Base-by-base conservation (phyloP, 2,113 vertebrate genomes). In the Spea bombifrons region DNA sequence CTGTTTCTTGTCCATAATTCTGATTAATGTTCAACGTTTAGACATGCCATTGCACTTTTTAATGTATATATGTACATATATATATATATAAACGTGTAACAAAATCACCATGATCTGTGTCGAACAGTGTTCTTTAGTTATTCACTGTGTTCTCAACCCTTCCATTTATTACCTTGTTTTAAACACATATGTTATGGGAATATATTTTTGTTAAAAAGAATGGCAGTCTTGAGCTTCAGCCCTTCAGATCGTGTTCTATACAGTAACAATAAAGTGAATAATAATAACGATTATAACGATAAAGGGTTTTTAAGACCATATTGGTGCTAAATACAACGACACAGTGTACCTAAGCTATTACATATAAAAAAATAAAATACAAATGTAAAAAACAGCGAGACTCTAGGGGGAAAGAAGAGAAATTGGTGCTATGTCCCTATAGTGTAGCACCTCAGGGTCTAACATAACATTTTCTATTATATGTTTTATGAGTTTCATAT, bases 381-480 rank as follows among this genome's bases (percentile, higher is more conserved):
- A 61, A 61, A 61, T 61, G 57, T 13, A 4, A 61, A 30, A 15
- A 8, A 61, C 15, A 12, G 13, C 57, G 15, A 13, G 9, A 8
- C 57, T 5, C 15, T 61, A 61, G 15, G 57, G 15, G 57, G 9
- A 52, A 10, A 10, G 50, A 52, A 52, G 6, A 6, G 9, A 52
- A 52, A 87, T 88, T 90, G 91, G 91, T 93, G 91, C 91, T 93
- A 92, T 91, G 89, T 90, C 85, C 89, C 81, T 89, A 87, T 85
- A 88, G 88, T 91, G 89, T 91, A 92, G 90, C 87, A 85, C 87
- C 46, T 0, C 73, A 81, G 78, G 82, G 85, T 87, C 86, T 83
- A 83, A 86, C 86, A 72, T 63, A 69, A 53, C 71, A 30, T 30
- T 30, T 30, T 30, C 2, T 30, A 30, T 30, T 30, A 30, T 30